Evolutionary conservation across 1,140 invertebrate genomes (phyloP).

Genomic region (Drosophila burlai): DNA sequence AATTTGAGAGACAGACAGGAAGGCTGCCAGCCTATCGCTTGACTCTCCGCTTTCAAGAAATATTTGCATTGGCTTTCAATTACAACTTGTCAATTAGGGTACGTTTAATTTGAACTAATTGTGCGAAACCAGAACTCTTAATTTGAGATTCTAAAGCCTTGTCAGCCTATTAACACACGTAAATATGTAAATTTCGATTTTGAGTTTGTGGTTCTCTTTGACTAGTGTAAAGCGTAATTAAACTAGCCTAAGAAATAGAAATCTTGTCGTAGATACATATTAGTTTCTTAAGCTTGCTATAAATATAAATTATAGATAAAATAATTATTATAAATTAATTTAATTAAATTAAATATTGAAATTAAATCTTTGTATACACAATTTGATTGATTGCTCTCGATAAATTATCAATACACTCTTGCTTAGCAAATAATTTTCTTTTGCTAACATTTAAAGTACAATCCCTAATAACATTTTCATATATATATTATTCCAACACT

Average conservation of each 20-base stretch:
- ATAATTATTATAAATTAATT: too few species aligned
- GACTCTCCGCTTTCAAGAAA: background rate
- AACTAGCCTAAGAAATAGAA: too few species aligned
- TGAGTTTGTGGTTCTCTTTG: too few species aligned
- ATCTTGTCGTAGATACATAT: too few species aligned
- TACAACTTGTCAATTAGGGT: constrained; percentile 28
- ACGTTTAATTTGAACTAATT: constrained; percentile 35
- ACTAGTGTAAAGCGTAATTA: background rate
- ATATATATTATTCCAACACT: background rate
- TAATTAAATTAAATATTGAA: background rate
- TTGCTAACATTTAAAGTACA: background rate
- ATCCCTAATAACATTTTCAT: background rate
- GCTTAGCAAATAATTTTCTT: background rate
- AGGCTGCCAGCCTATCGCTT: background rate
- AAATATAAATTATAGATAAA: background rate
- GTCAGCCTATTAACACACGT: background rate
- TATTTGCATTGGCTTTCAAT: constrained; percentile 25
- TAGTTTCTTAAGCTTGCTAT: background rate
- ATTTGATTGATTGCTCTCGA: background rate
- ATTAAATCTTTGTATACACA: background rate
- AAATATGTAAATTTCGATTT: background rate
- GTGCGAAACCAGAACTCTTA: constrained; percentile 12
- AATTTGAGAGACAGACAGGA: background rate
- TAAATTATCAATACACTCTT: background rate
- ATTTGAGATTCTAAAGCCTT: background rate